Base-by-base conservation (phyloP, 2,113 vertebrate genomes). In the Micromys minutus region DNA sequence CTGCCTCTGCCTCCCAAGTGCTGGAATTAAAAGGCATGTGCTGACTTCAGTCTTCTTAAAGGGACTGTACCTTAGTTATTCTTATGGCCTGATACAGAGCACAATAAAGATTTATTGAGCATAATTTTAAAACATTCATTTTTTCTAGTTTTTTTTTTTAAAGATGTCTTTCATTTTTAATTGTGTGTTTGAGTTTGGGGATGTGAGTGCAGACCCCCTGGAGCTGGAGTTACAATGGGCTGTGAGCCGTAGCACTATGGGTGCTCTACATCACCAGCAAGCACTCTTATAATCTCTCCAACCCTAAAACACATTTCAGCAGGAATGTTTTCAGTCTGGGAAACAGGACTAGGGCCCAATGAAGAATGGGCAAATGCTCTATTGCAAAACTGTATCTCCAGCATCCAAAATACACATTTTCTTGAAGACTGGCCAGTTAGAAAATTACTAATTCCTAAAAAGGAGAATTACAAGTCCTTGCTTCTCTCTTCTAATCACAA, bases 351-450 rank as follows among this genome's bases (percentile, higher is more conserved):
- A 61, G 42, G 31, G 39, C 34, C 57, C 45, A 39, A 42, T 31
- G 19, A 17, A 89, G 31, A 52, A 11, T 6, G 3, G 36, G 55
- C n/a, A 89, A 75, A 57, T 11, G 15, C 57, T 76, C 17, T 47
- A 47, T 39, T 74, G 59, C 69, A 57, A 42, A 88, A 42, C n/a
- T 72, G 15, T 29, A 59, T 61, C 57, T 57, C 39, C 31, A 90
- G 42, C 34, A 63, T 45, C 22, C 59, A 90, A 36, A 59, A 17
- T 31, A 91, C 39, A 26, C 2, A 52, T 74, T 88, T 94, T 69
- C 63, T n/a, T 85, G 16, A 95, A 93, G 69, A 93, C n/a, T 84
- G 22, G 69, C n/a, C 72, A 93, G 36, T 42, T 36, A 93, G 24
- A 87, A 50, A 94, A 90, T 69, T 52, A 76, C 12, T 77, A 50